These are phyloP conservation scores for Palythoa heliodiscus DNA, from an alignment of 92 coral and sea anemone species.

Conservation along the genomic window DNA sequence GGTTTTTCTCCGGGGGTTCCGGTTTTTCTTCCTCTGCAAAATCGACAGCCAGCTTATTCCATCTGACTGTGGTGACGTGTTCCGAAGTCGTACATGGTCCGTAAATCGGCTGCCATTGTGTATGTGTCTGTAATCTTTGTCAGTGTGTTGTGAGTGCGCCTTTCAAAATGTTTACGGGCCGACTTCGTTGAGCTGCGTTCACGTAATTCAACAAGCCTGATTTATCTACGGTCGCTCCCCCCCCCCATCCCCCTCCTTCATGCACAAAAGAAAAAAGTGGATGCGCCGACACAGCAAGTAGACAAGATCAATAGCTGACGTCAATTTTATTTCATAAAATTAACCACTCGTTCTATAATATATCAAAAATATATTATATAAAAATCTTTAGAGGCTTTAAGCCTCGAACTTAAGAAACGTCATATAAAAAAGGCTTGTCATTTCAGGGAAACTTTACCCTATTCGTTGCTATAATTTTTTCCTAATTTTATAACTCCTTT, in stretches of 20 bases:
- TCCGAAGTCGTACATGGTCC: not conserved
- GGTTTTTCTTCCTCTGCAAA: too few relatives aligned
- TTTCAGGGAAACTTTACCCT: not conserved
- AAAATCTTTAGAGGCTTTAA: not conserved
- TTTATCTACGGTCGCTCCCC: too few relatives aligned
- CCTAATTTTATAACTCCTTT: not conserved
- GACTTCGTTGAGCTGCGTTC: not conserved
- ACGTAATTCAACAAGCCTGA: too few relatives aligned
- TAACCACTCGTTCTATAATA: constrained; percentile 5
- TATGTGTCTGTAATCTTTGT: too few relatives aligned
- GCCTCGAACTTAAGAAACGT: not conserved
- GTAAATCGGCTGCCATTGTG: too few relatives aligned
- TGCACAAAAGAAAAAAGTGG: too few relatives aligned
- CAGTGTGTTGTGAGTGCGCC: not conserved
- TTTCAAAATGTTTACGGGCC: not conserved
- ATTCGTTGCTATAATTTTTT: not conserved
- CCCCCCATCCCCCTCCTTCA: too few relatives aligned
- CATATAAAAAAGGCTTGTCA: too few relatives aligned
- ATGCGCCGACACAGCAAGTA: not conserved
- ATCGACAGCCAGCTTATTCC: too few relatives aligned
- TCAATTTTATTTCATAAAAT: constrained; percentile 19
- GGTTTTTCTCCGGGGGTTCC: too few relatives aligned
- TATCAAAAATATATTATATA: not conserved
- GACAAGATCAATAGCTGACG: not conserved
- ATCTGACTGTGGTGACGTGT: not conserved